Conservation (phyloP, 2,888 invertebrate species). For the Pristionchus mayeri region DNA sequence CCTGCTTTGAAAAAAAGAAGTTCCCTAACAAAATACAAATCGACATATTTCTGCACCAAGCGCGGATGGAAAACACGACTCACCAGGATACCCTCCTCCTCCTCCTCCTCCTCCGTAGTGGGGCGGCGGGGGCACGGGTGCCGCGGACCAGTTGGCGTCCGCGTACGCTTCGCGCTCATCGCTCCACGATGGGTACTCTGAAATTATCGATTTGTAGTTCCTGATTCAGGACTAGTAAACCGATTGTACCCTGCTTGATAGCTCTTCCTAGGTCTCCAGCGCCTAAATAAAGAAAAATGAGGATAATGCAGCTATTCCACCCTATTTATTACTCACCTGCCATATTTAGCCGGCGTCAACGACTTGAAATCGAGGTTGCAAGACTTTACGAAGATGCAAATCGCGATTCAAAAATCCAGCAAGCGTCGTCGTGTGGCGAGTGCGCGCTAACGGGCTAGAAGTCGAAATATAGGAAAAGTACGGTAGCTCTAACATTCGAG, state of each 20-base stretch:
- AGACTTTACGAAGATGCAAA: no score
- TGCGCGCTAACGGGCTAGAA: background rate
- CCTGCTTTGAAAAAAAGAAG: no score
- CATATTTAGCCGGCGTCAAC: slow-evolving; percentile 5
- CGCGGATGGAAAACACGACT: no score
- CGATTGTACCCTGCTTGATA: no score
- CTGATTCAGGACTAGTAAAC: no score
- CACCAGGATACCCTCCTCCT: no score
- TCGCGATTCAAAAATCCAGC: background rate
- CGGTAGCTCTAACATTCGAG: background rate
- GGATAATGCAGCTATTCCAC: no score
- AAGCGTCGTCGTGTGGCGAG: slow-evolving; percentile 1
- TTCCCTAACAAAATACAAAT: no score
- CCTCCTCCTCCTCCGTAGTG: background rate
- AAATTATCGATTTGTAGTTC: background rate
- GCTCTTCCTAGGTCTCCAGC: no score
- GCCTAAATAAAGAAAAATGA: no score
- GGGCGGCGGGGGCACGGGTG: background rate
- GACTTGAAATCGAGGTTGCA: background rate
- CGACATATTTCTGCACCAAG: no score
- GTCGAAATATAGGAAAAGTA: background rate
- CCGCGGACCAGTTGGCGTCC: background rate
- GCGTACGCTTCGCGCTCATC: slow-evolving; percentile 37
- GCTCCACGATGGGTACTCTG: slow-evolving; percentile 46
- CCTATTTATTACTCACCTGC: slow-evolving; percentile 18